Evolutionary conservation across 1,140 invertebrate genomes (phyloP).

Genomic region (Neodiprion virginianus): DNA sequence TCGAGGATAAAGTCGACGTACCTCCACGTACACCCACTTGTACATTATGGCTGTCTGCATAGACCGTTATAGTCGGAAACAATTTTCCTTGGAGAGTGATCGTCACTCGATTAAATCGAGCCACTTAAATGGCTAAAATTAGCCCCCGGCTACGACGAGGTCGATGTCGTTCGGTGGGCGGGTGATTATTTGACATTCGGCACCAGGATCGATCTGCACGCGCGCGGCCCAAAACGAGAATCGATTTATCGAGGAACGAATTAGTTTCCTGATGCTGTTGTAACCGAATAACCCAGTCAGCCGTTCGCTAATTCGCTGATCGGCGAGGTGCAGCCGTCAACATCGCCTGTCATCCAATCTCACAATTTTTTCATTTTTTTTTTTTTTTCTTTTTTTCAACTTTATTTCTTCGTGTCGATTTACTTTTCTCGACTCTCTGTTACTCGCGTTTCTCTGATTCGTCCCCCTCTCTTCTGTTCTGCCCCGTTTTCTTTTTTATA

Average conservation of each 20-base stretch:
- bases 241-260: conserved; percentile 7
- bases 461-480: no score
- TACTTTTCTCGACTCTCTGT: neutral
- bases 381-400: neutral
- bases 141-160: neutral
- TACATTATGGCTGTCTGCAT: no score
- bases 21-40: no score
- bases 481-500: no score
- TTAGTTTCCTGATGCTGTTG: neutral
- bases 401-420: neutral
- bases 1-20: neutral
- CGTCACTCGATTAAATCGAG: neutral
- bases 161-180: neutral
- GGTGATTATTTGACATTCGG: neutral
- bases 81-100: neutral
- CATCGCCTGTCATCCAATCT: neutral
- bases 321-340: neutral
- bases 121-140: conserved; percentile 1
- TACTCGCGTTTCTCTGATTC: no score
- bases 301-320: conserved; percentile 4
- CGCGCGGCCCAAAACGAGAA: neutral
- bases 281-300: conserved; percentile 4
- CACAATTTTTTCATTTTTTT: neutral
- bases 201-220: neutral
- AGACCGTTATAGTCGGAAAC: neutral